phyloP scores from a whole-genome alignment of 2,797 vertebrate species.

The Gephyroberyx darwinii region DNA sequence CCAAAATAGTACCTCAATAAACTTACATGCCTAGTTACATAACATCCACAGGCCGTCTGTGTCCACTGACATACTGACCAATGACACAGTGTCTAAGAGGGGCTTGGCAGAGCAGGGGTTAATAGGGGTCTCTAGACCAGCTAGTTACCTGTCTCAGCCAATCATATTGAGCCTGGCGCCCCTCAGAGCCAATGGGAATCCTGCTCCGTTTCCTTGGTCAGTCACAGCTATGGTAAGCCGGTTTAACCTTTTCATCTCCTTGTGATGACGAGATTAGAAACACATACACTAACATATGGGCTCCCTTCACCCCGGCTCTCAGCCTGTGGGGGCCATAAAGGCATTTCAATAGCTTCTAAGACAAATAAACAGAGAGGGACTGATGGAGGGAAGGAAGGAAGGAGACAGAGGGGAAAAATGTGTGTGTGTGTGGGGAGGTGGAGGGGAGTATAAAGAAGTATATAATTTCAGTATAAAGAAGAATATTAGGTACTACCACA shows the following conservation, averaged over 20 bases:
- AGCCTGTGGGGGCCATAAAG: slow-evolving; percentile 9
- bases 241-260: slow-evolving; percentile 69
- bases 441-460: slow-evolving; percentile 11
- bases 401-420: neutral
- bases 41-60: slow-evolving; percentile 30
- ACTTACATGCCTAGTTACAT: slow-evolving; percentile 49
- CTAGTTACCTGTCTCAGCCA: slow-evolving; percentile 42
- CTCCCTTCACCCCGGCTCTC: slow-evolving; percentile 14
- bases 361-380: neutral
- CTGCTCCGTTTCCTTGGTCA: slow-evolving; percentile 14
- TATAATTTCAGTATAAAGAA: too few relatives aligned
- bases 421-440: neutral
- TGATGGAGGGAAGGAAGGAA: neutral
- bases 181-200: slow-evolving; percentile 44
- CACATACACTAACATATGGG: slow-evolving; percentile 35
- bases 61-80: slow-evolving; percentile 55
- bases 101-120: slow-evolving; percentile 33
- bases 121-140: slow-evolving; percentile 32
- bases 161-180: slow-evolving; percentile 46
- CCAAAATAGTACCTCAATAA: slow-evolving; percentile 53
- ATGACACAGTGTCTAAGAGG: slow-evolving; percentile 37
- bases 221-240: slow-evolving; percentile 36
- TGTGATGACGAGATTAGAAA: slow-evolving; percentile 54
- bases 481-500: slow-evolving; percentile 1
- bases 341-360: slow-evolving; percentile 12